Conservation (phyloP, 2,888 invertebrate genomes). For the Charanyca ferruginea region DNA sequence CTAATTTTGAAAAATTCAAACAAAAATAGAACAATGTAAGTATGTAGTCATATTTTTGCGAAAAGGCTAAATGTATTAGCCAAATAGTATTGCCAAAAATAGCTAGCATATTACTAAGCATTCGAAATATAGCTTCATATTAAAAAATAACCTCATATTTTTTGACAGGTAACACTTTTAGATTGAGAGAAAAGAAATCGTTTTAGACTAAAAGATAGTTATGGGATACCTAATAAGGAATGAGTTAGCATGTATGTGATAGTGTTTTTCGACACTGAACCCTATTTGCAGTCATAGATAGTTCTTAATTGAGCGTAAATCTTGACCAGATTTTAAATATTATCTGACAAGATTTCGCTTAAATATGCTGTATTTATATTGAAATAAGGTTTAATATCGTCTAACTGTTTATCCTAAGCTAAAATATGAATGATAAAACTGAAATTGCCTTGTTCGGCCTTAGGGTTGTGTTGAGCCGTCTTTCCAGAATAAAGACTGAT, state of each 20-base stretch:
- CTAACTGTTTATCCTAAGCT: conserved; percentile 12
- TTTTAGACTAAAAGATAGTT: conserved; percentile 29
- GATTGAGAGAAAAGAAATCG: conserved; percentile 33
- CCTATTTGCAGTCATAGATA: neutral
- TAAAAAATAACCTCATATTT: conserved; percentile 67
- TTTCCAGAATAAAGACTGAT: conserved; percentile 77
- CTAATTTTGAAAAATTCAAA: neutral
- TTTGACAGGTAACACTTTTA: conserved; percentile 60
- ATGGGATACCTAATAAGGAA: conserved; percentile 9
- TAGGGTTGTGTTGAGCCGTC: conserved; percentile 64
- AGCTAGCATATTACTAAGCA: conserved; percentile 2
- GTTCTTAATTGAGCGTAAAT: neutral
- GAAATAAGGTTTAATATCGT: conserved; percentile 39
- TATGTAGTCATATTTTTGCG: neutral
- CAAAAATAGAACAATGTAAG: conserved; percentile 12
- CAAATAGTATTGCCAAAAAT: neutral
- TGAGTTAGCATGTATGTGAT: conserved; percentile 25
- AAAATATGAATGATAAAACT: conserved; percentile 49
- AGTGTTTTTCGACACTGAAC: conserved; percentile 25
- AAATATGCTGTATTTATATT: neutral
- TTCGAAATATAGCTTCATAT: conserved; percentile 68
- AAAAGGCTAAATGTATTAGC: conserved; percentile 7
- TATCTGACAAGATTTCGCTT: neutral
- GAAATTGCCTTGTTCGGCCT: conserved; percentile 70
- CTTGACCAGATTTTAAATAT: neutral